phyloP scores from a whole-genome alignment of 2,888 invertebrate species.

The Flabesymbios commensalis region DNA sequence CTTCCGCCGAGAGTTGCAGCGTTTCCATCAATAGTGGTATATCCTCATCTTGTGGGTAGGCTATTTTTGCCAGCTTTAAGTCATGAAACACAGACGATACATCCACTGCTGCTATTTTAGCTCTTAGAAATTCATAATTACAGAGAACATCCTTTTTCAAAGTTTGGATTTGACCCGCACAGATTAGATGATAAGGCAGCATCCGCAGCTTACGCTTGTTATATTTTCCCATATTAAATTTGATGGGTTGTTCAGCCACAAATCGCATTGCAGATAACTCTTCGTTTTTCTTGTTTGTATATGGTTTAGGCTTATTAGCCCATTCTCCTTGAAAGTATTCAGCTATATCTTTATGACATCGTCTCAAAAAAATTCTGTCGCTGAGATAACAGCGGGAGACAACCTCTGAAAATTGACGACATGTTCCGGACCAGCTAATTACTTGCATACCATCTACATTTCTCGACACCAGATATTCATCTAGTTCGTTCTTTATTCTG shows the following conservation, averaged over 20 bases:
- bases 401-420: constrained; percentile 51
- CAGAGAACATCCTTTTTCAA: constrained; percentile 47
- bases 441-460: constrained; percentile 38
- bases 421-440: constrained; percentile 52
- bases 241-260: constrained; percentile 45
- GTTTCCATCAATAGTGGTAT: constrained; percentile 35
- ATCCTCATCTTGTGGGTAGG: constrained; percentile 36
- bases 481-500: constrained; percentile 46
- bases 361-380: constrained; percentile 19
- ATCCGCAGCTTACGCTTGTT: constrained; percentile 51
- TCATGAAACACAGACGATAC: constrained; percentile 44
- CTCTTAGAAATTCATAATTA: constrained; percentile 46
- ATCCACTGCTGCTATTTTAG: constrained; percentile 42
- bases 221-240: constrained; percentile 38
- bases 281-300: constrained; percentile 37
- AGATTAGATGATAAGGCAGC: constrained; percentile 45
- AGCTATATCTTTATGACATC: constrained; percentile 39
- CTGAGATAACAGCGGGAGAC: constrained; percentile 41
- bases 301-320: constrained; percentile 47
- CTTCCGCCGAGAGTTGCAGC: constrained; percentile 44
- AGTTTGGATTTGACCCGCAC: constrained; percentile 29
- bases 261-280: constrained; percentile 38
- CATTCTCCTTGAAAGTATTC: constrained; percentile 49
- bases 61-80: constrained; percentile 31
- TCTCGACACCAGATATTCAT: constrained; percentile 26